Evolutionary conservation across 2,888 invertebrate genomes (phyloP), one percentile per base, ranked within the genome.

Genomic region (Cephalotes varians): DNA sequence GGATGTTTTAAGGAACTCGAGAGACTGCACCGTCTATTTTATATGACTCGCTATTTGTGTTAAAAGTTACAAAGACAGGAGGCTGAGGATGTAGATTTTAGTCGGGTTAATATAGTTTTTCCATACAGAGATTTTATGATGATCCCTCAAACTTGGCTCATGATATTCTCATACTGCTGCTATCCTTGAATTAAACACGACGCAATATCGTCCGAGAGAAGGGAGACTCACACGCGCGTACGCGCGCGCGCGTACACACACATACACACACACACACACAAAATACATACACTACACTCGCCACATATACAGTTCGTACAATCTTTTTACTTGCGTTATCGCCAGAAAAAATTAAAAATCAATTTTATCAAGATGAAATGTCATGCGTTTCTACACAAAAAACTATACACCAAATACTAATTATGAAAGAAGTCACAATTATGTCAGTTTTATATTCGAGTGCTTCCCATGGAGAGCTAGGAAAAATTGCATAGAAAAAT

Each of bases 161-260:
- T 25, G 10, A n/a, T 54, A 51, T 65, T 76, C 37, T 51, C 40
- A 7, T 62, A 37, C 64, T 7, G 25, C 40, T n/a, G 49, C n/a
- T 65, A 37, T 65, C 76, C 76, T 76, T 65, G 51, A n/a, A 51
- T 51, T 37, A 37, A 62, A 47, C 31, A 9, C 62, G 34, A 74
- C 73, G 73, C 62, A 47, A 9, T 71, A 51, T 54, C 65, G 2
- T 40, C 12, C 12, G 74, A 74, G 21, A 54, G n/a, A n/a, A 51
- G 25, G 49, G 37, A 65, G 37, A 65, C 25, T 49, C 49, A 15
- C 25, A n/a, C 1, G 18, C 47, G 18, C 40, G 9, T 7, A 7
- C 40, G 40, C 40, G 40, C 40, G 40, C 40, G 40, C 40, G 40
- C 40, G 40, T 40, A n/a, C n/a, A n/a, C n/a, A n/a, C n/a, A n/a